Evolutionary conservation across 2,113 vertebrate genomes (phyloP), one percentile per base, ranked within the genome.

Genomic region (Pedetes capensis): DNA sequence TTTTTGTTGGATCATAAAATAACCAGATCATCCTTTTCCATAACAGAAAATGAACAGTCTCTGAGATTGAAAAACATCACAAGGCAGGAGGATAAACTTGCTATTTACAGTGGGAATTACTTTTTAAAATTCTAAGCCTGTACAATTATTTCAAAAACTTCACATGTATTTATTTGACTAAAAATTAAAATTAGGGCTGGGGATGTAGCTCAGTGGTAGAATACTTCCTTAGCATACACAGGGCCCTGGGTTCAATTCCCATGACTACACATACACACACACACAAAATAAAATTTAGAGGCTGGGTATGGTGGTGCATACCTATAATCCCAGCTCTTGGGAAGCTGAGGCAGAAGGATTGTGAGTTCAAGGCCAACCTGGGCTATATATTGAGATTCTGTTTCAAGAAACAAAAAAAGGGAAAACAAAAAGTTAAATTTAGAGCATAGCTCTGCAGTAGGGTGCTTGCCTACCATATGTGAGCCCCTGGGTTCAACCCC

Each of bases 81-180:
- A 83, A 90, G 75, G 34, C 61, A 66, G 71, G 42, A 91, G 57
- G 32, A 75, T 72, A 32, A 53, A 66, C 18, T 74, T 63, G 76
- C 64, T 51, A 22, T 71, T 78, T 91, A 79, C n/a, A 44, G 11
- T 20, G 71, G 34, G 27, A 74, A 74, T 27, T 49, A 80, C 34
- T 84, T 89, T 76, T 81, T 79, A 90, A 86, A 91, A 63, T n/a
- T 63, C 51, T 42, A 66, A 75, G 4, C 20, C 84, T 94, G 37
- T 69, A 49, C 53, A 75, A 68, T 69, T 57, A 61, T 37, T 34
- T 57, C 22, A 34, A 88, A 57, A 3, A 86, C 82, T 55, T 86
- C 29, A 57, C 37, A n/a, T 47, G 18, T 66, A 81, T 66, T 88
- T 69, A 37, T 51, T 64, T 85, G 39, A 78, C 83, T 72, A 64